Evolutionary conservation across 2,113 vertebrate species (phyloP), one percentile per base, ranked within the genome.

Genomic region (Dendrocopos noguchii): DNA sequence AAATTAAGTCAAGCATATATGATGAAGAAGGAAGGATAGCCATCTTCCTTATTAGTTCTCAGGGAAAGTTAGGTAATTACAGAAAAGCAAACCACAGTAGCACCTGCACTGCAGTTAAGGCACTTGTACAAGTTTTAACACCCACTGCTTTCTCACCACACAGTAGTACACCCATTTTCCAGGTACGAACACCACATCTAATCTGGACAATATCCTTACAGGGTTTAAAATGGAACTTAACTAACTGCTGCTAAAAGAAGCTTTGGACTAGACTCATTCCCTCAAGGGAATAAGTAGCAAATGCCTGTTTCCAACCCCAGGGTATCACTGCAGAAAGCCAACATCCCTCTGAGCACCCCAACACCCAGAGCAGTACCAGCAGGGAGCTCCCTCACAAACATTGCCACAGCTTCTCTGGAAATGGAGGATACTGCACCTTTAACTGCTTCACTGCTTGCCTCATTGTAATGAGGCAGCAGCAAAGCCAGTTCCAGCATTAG

Each of bases 371-470:
- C 47, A 76, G 84, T 53, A 74, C 34, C 61, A 47, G 71, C n/a
- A 31, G 42, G 24, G 36, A 86, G 29, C 34, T 75, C 66, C 33
- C 25, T 72, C 57, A 44, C 36, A 36, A 4, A 31, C 31, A 19
- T 1, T 53, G 52, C 66, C n/a, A 21, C 0, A 0, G 44, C 19
- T n/a, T 31, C 63, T 36, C 67, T 76, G 44, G 29, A 66, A 60
- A 6, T 1, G 2, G 11, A 53, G 64, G 18, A 47, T 24, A 4
- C 29, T 19, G 53, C 42, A 39, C 19, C 28, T 28, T 28, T 1
- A 28, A 52, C 47, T 66, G 46, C 61, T 65, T 78, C 20, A 2
- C 39, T 55, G 39, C 76, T 57, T 44, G 34, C 60, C 55, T 66
- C 50, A 39, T 33, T 2, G 1, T 9, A 27, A 66, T 0, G 14